Percentiles rank a stretch among this genome's conserved stretches.
phyloP scores from a whole-genome alignment of 2,888 invertebrate species.

The Nomada goodeniana region DNA sequence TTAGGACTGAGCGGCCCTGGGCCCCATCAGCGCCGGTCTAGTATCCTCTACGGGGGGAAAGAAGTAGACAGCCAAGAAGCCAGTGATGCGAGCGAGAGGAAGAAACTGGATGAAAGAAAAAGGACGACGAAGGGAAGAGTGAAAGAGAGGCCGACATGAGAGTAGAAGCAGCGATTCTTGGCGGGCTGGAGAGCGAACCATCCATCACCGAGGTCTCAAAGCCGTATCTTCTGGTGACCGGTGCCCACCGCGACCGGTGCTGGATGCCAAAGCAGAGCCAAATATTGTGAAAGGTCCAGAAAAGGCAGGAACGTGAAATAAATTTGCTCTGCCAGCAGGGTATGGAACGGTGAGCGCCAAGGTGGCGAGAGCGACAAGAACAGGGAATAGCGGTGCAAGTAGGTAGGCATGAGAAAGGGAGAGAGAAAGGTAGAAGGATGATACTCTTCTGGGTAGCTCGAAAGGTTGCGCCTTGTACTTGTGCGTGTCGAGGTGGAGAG shows the following conservation, averaged over 20 bases:
- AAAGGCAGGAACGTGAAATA: slow-evolving; percentile 83
- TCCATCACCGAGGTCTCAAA: slow-evolving; percentile 82
- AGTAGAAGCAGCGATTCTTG: slow-evolving; percentile 66
- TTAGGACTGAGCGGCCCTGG: slow-evolving; percentile 66
- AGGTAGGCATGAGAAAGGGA: slow-evolving; percentile 37
- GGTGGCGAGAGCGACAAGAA: slow-evolving; percentile 43
- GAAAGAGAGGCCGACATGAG: slow-evolving; percentile 30
- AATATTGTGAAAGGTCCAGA: slow-evolving; percentile 85
- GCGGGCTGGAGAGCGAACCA: slow-evolving; percentile 75
- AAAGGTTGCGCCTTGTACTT: slow-evolving; percentile 75
- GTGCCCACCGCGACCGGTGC: slow-evolving; percentile 72
- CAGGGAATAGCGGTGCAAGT: neutral
- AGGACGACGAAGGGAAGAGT: slow-evolving; percentile 39
- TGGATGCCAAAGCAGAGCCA: slow-evolving; percentile 80
- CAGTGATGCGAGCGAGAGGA: slow-evolving; percentile 46
- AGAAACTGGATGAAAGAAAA: slow-evolving; percentile 14
- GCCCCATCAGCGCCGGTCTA: slow-evolving; percentile 64
- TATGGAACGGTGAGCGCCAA: slow-evolving; percentile 58
- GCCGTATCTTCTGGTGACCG: slow-evolving; percentile 80
- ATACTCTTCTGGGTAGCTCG: slow-evolving; percentile 69
- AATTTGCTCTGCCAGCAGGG: slow-evolving; percentile 76
- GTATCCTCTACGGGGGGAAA: slow-evolving; percentile 66
- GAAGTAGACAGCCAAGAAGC: slow-evolving; percentile 56
- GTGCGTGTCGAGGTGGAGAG: slow-evolving; percentile 74
- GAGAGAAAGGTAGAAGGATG: slow-evolving; percentile 57